These are phyloP conservation scores for Notolabrus celidotus DNA, from an alignment of 2,797 vertebrate genomes.

Conservation along the genomic window DNA sequence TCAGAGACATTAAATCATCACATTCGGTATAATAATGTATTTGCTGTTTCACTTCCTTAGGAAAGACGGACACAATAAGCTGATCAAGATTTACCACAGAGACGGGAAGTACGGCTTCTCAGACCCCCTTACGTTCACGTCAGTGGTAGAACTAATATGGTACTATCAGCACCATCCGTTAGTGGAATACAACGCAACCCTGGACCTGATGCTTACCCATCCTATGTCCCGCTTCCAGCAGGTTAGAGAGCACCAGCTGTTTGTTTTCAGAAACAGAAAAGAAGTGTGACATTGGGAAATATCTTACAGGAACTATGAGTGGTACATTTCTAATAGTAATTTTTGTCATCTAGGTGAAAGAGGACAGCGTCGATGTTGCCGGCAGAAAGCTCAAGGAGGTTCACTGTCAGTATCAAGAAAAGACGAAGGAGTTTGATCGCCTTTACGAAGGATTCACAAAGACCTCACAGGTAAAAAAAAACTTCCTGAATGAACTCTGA, in stretches of 20 bases:
- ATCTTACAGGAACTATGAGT: background rate
- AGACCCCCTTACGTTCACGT: conserved; percentile 93
- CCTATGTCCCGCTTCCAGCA: conserved; percentile 89
- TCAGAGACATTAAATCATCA: too few relatives aligned
- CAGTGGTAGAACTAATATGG: conserved; percentile 95
- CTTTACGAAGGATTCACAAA: conserved; percentile 95
- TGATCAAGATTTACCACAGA: conserved; percentile 96
- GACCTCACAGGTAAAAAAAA: conserved; percentile 90
- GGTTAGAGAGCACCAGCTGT: conserved; percentile 54
- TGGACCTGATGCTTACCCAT: conserved; percentile 94
- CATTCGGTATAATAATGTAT: too few relatives aligned
- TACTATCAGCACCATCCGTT: conserved; percentile 95
- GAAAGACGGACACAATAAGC: conserved; percentile 96
- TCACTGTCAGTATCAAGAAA: conserved; percentile 94
- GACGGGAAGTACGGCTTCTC: conserved; percentile 97
- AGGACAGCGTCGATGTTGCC: conserved; percentile 93
- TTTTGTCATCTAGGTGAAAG: conserved; percentile 88
- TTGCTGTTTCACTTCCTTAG: conserved; percentile 67
- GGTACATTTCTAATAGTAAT: background rate
- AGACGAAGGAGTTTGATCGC: conserved; percentile 94
- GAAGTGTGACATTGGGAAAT: too few relatives aligned
- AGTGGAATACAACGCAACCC: conserved; percentile 95
- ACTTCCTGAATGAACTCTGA: background rate
- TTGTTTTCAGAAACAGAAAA: too few relatives aligned
- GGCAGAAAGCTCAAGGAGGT: conserved; percentile 95